phyloP scores from a whole-genome alignment of 2,888 invertebrate genomes.

The Bellardia bayeri region DNA sequence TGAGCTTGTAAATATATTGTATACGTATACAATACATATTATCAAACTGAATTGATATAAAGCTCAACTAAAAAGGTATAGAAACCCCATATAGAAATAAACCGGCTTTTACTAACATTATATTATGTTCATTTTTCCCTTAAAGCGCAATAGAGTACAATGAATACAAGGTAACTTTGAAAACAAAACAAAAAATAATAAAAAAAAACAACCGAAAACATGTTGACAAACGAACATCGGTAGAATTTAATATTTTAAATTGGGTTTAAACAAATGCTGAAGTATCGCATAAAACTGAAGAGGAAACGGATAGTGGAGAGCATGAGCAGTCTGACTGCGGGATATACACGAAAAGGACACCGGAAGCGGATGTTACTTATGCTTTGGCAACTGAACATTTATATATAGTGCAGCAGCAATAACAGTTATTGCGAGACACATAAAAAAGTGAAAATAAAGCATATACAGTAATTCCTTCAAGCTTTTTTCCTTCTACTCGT shows the following conservation, averaged over 20 bases:
- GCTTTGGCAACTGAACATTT: constrained; percentile 27
- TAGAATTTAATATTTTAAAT: constrained; percentile 17
- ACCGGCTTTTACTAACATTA: not conserved
- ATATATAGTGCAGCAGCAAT: not conserved
- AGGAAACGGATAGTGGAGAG: not conserved
- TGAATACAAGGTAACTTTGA: constrained; percentile 9
- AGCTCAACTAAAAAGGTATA: not conserved
- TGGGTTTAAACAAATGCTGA: constrained; percentile 37
- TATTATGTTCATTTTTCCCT: constrained; percentile 5
- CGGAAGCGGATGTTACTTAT: constrained; percentile 61
- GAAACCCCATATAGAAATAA: not conserved
- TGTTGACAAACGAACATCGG: constrained; percentile 9
- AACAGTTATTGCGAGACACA: not conserved
- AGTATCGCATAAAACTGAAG: not conserved
- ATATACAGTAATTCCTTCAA: not conserved
- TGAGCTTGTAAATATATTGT: constrained; percentile 32
- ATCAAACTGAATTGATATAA: not conserved
- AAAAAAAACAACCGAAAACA: not conserved
- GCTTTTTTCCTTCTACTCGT: not conserved
- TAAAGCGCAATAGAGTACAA: constrained; percentile 1
- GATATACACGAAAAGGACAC: constrained; percentile 25
- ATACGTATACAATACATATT: not conserved
- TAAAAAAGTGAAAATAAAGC: constrained; percentile 8
- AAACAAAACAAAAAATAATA: not conserved
- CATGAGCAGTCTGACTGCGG: not conserved